Evolutionary conservation across 2,113 vertebrate species (phyloP), one percentile per base, ranked within the genome.

Genomic region (Neotoma lepida): DNA sequence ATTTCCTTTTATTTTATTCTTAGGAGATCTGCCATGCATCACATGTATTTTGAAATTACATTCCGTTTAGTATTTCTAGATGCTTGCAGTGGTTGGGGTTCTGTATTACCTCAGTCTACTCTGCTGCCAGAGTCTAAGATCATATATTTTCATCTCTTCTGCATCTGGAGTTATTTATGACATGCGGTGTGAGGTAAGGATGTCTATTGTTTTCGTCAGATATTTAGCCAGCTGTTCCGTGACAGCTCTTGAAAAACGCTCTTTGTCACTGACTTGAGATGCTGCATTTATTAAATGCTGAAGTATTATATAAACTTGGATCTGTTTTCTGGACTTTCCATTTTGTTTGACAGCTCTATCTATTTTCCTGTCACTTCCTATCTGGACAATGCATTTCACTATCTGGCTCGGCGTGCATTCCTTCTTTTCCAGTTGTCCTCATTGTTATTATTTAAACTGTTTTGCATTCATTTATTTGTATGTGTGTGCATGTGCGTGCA

Each of bases 181-280:
- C 87, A 68, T 84, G 71, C 10, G 61, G 90, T 91, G 64, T 96
- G 92, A 96, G 94, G 84, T 96, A 96, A 95, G 84, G 91, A 81
- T 85, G 51, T 90, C 63, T 35, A 84, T 89, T 74, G 93, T 66
- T 51, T 51, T 3, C n/a, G 64, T 61, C 41, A 93, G 80, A 44
- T 91, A 82, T 86, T 94, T 95, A 39, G 71, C 93, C 73, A 66
- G 81, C 82, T 93, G 82, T 39, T 95, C 74, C 80, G 8, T 96
- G 73, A 77, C 61, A 94, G 4, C 66, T 94, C 61, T 66, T 86
- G 58, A 70, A 80, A 94, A 94, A 78, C 33, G 64, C 66, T 28
- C 64, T 90, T 96, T 94, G 76, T 90, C 63, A n/a, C 61, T 86
- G 51, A 88, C 94, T 85, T 80, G 56, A 94, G 92, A 77, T 89